Evolutionary conservation across 2,113 vertebrate species (phyloP).

Genomic region (Dinomys branickii): DNA sequence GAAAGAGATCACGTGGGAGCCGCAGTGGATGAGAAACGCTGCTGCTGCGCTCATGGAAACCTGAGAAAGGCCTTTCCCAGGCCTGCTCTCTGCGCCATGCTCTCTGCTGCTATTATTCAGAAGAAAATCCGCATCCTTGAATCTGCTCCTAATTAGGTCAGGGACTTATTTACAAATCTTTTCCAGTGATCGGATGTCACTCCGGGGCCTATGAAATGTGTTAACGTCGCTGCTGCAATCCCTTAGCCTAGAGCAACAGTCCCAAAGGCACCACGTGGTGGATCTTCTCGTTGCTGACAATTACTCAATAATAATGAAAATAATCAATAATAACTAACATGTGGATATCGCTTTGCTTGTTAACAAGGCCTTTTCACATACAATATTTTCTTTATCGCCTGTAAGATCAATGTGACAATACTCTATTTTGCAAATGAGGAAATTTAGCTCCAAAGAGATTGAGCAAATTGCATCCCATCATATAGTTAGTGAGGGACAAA

Average conservation of each 20-base stretch:
- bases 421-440: constrained; percentile 28
- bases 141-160: constrained; percentile 61
- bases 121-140: constrained; percentile 51
- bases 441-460: constrained; percentile 11
- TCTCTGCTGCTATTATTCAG: not conserved
- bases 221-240: not conserved
- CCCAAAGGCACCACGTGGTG: not conserved
- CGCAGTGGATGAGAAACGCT: not conserved
- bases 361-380: not conserved
- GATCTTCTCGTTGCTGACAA: not conserved
- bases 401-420: not conserved
- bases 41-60: not conserved
- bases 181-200: constrained; percentile 46
- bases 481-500: not conserved
- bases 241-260: constrained; percentile 26
- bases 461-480: not conserved
- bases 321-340: constrained; percentile 59
- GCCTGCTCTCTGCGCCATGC: not conserved
- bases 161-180: constrained; percentile 55
- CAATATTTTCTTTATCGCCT: not conserved
- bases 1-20: not conserved
- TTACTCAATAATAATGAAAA: constrained; percentile 58
- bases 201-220: constrained; percentile 45
- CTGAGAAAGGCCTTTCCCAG: not conserved
- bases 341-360: not conserved